phyloP scores from a whole-genome alignment of 2,797 vertebrate species.

The Pempheris klunzingeri region DNA sequence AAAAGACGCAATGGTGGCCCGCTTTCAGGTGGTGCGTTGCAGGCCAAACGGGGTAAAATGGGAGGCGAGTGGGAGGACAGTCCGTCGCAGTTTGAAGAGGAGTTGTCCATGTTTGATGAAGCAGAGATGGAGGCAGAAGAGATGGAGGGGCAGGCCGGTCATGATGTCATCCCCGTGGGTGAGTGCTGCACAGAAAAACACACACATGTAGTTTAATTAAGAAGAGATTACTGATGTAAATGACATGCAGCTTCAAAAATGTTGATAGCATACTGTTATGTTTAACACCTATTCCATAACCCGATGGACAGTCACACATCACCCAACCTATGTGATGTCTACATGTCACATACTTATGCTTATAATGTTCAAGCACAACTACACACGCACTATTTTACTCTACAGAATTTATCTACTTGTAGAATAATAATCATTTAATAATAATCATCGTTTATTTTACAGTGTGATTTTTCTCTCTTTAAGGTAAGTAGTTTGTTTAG shows the following conservation, averaged over 20 bases:
- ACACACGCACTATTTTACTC: background rate
- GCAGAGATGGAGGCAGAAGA: conserved; percentile 87
- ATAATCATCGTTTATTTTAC: conserved; percentile 10
- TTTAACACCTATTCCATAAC: background rate
- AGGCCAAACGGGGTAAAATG: conserved; percentile 83
- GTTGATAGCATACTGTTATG: no score
- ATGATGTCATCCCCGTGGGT: conserved; percentile 86
- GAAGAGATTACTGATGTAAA: background rate
- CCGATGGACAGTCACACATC: background rate
- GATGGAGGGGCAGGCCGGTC: conserved; percentile 83
- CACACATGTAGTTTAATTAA: no score
- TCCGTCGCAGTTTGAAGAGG: conserved; percentile 91
- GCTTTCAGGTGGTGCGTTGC: conserved; percentile 61
- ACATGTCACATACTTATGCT: background rate
- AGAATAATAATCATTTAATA: background rate
- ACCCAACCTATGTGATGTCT: background rate
- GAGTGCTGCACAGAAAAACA: conserved; percentile 42
- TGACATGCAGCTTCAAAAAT: background rate
- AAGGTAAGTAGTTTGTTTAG: background rate
- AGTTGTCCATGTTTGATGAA: conserved; percentile 90
- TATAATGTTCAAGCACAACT: background rate
- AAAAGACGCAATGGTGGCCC: conserved; percentile 83
- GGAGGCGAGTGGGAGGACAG: conserved; percentile 88
- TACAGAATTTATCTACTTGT: background rate
- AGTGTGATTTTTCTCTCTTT: background rate